Base-by-base conservation (phyloP, 2,113 vertebrate species). In the Protobothrops mucrosquamatus region DNA sequence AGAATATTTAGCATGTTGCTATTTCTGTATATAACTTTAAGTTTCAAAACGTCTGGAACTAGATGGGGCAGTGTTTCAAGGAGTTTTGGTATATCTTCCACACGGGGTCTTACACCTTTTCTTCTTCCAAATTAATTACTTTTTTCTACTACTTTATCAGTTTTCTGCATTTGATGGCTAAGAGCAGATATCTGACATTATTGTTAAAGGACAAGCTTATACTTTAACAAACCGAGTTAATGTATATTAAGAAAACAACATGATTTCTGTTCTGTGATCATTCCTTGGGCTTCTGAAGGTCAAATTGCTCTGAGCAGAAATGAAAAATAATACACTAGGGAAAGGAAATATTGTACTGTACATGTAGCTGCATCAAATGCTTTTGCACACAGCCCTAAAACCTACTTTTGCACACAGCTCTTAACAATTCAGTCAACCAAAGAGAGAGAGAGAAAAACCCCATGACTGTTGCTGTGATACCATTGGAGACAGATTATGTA, bases 321-420 rank as follows among this genome's bases (percentile, higher is more conserved):
- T 88, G 39, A 54, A 8, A 94, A 61, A 89, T 92, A n/a, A 0
- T 0, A n/a, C 74, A 81, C 57, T 29, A 89, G 26, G 26, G 14
- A 0, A 24, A 0, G 0, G 92, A 23, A 43, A 89, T 91, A 91
- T 20, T 43, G 74, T 0, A 0, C 69, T 24, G 23, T 46, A 54
- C 61, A 48, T 88, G 91, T 69, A 64, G 61, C 87, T 92, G 94
- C 57, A 48, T 12, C 85, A 92, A 55, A 81, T 56, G 24, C 15
- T 92, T 92, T 61, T 92, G 26, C 0, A 1, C 57, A 22, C 57
- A 43, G 69, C 56, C 11, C 6, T 4, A 55, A 85, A 89, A 11
- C 86, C 59, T 20, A 88, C 54, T 74, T 56, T 87, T 92, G 56
- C 92, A 92, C 2, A 0, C 29, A 57, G 24, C 26, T 46, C 89